phyloP scores from a whole-genome alignment of 2,797 vertebrate species.

The Clarias fuscus region DNA sequence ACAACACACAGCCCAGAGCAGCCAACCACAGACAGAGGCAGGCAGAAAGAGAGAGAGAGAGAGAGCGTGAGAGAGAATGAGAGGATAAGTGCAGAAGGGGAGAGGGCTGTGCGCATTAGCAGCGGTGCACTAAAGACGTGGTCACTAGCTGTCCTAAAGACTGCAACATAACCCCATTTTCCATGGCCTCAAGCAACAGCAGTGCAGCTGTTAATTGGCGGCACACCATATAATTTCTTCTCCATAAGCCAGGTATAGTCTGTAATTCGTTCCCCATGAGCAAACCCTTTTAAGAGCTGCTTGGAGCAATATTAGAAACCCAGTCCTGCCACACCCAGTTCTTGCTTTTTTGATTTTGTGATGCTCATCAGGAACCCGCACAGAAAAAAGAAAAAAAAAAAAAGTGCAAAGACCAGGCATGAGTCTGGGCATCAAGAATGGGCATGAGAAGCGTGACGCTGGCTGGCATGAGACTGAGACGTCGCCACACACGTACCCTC shows the following conservation, averaged over 20 bases:
- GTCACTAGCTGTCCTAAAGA: constrained; percentile 50
- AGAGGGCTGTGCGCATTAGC: constrained; percentile 61
- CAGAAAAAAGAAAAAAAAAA: constrained; percentile 41
- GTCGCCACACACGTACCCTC: constrained; percentile 34
- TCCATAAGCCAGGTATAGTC: constrained; percentile 58
- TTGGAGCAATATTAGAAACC: constrained; percentile 66
- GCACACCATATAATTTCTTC: constrained; percentile 74
- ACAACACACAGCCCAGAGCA: constrained; percentile 71
- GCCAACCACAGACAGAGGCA: constrained; percentile 62
- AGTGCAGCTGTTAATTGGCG: constrained; percentile 68
- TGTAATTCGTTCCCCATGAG: constrained; percentile 63
- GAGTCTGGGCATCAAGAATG: too few species aligned
- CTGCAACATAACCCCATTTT: constrained; percentile 52
- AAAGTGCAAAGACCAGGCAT: constrained; percentile 63
- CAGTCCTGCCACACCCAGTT: constrained; percentile 75
- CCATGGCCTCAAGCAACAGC: constrained; percentile 62
- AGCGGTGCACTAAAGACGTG: constrained; percentile 62
- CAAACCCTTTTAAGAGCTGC: constrained; percentile 67
- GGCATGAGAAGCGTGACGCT: constrained; percentile 66
- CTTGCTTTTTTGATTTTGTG: constrained; percentile 47
- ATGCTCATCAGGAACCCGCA: constrained; percentile 42
- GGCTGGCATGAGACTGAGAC: constrained; percentile 52
- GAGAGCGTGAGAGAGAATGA: neutral
- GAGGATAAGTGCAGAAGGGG: constrained; percentile 19
- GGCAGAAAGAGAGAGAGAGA: constrained; percentile 10